A percentile compares a stretch with the other conserved stretches of the same genome.
Evolutionary conservation across 2,888 invertebrate genomes (phyloP).

Genomic region (Acronicta psi): DNA sequence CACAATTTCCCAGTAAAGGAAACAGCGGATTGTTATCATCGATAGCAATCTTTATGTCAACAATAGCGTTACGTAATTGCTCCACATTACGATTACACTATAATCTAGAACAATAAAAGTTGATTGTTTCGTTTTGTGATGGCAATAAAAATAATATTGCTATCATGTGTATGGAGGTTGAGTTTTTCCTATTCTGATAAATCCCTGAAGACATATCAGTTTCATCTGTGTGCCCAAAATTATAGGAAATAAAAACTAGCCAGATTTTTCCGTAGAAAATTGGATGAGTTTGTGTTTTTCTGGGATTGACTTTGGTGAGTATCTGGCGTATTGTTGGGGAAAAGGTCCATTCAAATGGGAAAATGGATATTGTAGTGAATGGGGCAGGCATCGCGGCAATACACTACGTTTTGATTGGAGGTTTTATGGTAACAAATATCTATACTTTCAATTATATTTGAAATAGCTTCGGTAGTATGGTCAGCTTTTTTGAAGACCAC

Average conservation of each 20-base stretch:
- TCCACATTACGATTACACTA: constrained; percentile 44
- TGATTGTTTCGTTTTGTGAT: constrained; percentile 64
- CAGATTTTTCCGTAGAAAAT: constrained; percentile 30
- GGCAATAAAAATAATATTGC: constrained; percentile 62
- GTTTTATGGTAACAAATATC: not conserved
- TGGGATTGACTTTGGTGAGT: constrained; percentile 26
- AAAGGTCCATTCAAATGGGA: constrained; percentile 21
- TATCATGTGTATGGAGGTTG: constrained; percentile 41
- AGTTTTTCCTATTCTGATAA: constrained; percentile 27
- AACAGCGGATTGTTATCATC: too few relatives aligned
- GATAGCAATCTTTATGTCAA: constrained; percentile 18
- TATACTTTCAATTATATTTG: too few relatives aligned
- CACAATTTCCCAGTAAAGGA: too few relatives aligned
- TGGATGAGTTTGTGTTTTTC: constrained; percentile 31
- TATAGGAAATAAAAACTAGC: constrained; percentile 33
- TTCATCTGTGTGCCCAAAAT: constrained; percentile 34
- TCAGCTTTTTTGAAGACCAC: too few relatives aligned
- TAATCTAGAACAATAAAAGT: constrained; percentile 53
- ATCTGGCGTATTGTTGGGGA: constrained; percentile 10
- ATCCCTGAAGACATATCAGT: constrained; percentile 37
- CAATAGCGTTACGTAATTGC: constrained; percentile 30
- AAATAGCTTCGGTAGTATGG: too few relatives aligned
- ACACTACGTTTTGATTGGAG: constrained; percentile 27
- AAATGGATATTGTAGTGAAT: constrained; percentile 15
- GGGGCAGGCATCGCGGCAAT: constrained; percentile 6